Evolutionary conservation across 92 coral and sea anemone species (phyloP), one percentile per base, ranked within the genome.

Genomic region (Siderastrea radians): DNA sequence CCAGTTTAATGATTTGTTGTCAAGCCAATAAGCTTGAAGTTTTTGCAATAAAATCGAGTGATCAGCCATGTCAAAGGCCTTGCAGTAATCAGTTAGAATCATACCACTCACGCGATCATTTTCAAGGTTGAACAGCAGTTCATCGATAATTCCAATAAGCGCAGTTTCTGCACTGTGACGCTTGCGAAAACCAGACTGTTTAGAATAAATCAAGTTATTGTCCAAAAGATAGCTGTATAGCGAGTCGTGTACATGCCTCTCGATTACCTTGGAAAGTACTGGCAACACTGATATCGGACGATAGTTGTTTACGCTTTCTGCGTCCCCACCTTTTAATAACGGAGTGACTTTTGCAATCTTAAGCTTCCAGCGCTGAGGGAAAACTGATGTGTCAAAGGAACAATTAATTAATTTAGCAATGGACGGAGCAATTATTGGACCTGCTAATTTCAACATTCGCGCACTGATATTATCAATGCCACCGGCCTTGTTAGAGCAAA

Each of bases 381-480:
- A 90, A 7, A 74, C 84, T 10, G 75, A 68, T 6, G 80, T 62
- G 43, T 63, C 47, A 14, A 93, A 58, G 47, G 94, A 90, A 48
- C 13, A 76, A 72, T 89, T 93, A 16, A 93, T 65, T 16, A 89
- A 45, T 59, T 74, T 90, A n/a, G 87, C 74, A 51, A 90, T 66
- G 12, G 90, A 90, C 52, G 96, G 87, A 50, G 92, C 92, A 54
- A 93, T 87, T n/a, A 75, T 76, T 55, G 87, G 92, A 43, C 87
- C 82, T 51, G 90, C 91, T 19, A 83, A 77, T 62, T 93, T 90
- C 70, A 90, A 65, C 58, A 86, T 68, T 47, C 90, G 26, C 12
- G 94, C 91, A 78, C 92, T 93, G 57, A 93, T 74, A 59, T 93
- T 93, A 75, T 93, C 94, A 26, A 81, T 76, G 71, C 92, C 92